Base-by-base conservation (phyloP, 2,113 vertebrate species). In the Phylloscopus whistleri region DNA sequence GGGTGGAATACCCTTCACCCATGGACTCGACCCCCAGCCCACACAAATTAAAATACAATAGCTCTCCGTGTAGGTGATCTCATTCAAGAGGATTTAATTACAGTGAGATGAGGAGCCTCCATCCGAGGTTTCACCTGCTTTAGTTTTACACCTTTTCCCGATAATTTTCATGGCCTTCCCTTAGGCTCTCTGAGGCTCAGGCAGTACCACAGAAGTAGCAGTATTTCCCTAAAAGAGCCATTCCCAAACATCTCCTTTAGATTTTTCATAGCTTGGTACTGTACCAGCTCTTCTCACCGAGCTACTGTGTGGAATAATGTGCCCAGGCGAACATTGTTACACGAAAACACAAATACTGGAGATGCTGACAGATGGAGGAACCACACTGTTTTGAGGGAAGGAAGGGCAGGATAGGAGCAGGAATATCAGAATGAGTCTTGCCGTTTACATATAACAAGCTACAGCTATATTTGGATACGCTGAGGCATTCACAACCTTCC, bases 401-500 rank as follows among this genome's bases (percentile, higher is more conserved):
- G 82, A 91, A 85, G 87, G 93, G 90, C 82, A 94, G 87, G 48
- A 88, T 21, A 74, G 90, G 87, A 93, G 87, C 82, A 90, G 90
- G 90, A 74, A 67, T 95, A 90, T 68, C 81, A 91, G 94, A 94
- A 84, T 52, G 85, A 88, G 52, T 24, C 87, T 91, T 67, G 72
- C 78, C 68, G 39, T 97, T 96, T 94, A 90, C 95, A 88, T 88
- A 51, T 84, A 95, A 95, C 82, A 93, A 93, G 92, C 85, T 48
- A 17, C 72, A 84, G 94, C 93, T 96, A 93, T 96, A 95, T 97
- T 96, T 95, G 95, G 94, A 80, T 92, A 90, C 30, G 13, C 80
- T 84, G 89, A 94, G 64, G 92, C 94, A 96, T 95, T 96, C 96
- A 95, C 95, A 96, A 92, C 92, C 96, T 94, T 80, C 94, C 96